Conservation (phyloP, 2,888 invertebrate genomes). For the Luperina nickerlii region DNA sequence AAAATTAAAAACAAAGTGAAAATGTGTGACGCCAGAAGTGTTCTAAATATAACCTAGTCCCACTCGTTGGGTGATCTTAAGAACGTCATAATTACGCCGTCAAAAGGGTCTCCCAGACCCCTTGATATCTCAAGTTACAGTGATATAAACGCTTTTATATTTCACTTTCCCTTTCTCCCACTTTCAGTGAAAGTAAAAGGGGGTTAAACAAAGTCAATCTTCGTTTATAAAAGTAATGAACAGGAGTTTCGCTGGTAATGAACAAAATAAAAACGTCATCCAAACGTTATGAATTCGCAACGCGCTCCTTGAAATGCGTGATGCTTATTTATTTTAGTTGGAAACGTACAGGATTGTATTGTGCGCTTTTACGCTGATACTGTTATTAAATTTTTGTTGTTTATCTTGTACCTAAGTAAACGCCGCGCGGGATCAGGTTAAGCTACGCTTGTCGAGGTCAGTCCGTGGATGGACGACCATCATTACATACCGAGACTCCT, state of each 20-base stretch:
- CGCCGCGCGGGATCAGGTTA: neutral
- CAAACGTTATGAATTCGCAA: constrained; percentile 84
- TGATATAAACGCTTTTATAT: constrained; percentile 32
- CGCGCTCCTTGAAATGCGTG: constrained; percentile 75
- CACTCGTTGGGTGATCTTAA: constrained; percentile 7
- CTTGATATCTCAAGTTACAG: constrained; percentile 31
- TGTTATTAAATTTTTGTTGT: neutral
- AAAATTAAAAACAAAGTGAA: constrained; percentile 4
- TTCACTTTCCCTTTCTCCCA: constrained; percentile 14
- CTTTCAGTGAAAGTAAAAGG: constrained; percentile 40
- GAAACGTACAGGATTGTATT: constrained; percentile 63
- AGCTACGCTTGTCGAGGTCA: neutral
- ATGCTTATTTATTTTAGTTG: constrained; percentile 74
- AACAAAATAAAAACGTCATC: constrained; percentile 83
- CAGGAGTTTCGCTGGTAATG: constrained; percentile 77
- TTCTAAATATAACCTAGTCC: constrained; percentile 24
- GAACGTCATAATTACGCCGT: constrained; percentile 22
- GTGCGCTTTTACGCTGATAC: constrained; percentile 2
- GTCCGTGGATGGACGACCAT: neutral
- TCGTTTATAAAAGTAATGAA: constrained; percentile 73
- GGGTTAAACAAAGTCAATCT: constrained; percentile 63
- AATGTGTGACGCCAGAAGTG: neutral
- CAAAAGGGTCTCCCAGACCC: constrained; percentile 11
- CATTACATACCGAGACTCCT: neutral
- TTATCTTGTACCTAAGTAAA: neutral